Evolutionary conservation across 2,113 vertebrate species (phyloP).

Genomic region (Oryctolagus cuniculus): mOryCun1.1 NC_091432.1:26038501-26039000

Average conservation of each 20-base stretch:
- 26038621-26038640: background rate
- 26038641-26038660: background rate
- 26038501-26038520: background rate
- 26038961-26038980: conserved; percentile 59
- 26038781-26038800: conserved; percentile 82
- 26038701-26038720: background rate
- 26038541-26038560: background rate
- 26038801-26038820: conserved; percentile 61
- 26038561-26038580: background rate
- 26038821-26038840: conserved; percentile 80
- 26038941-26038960: conserved; percentile 56
- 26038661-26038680: conserved; percentile 20
- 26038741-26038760: conserved; percentile 67
- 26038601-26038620: background rate
- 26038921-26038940: conserved; percentile 49
- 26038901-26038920: conserved; percentile 66
- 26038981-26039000: background rate
- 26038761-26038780: conserved; percentile 69
- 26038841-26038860: conserved; percentile 83
- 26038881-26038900: conserved; percentile 70
- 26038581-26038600: background rate
- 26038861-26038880: conserved; percentile 71
- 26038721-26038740: background rate
- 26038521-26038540: background rate
- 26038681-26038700: conserved; percentile 39